Evolutionary conservation across 1,140 invertebrate genomes (phyloP).

Genomic region (Camponotus vicinus): DNA sequence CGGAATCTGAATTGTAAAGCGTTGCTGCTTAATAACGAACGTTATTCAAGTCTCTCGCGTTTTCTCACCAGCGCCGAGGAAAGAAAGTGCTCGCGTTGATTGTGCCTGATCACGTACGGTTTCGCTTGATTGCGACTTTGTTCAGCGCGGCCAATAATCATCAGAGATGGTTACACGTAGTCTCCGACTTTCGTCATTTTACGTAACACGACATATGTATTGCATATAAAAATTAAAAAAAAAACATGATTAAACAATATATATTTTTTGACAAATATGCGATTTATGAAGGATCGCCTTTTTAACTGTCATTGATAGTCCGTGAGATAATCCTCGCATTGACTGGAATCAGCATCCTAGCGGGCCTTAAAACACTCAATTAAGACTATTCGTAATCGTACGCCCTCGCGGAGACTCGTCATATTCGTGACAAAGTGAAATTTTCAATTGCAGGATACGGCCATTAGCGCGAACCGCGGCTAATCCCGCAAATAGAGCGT

Average conservation of each 20-base stretch:
- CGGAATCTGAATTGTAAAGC: constrained; percentile 57
- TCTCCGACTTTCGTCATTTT: neutral
- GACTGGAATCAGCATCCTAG: constrained; percentile 14
- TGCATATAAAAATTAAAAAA: neutral
- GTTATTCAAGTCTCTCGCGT: constrained; percentile 41
- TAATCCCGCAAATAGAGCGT: constrained; percentile 75
- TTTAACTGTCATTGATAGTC: neutral
- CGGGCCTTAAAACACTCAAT: constrained; percentile 60
- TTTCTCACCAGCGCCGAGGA: constrained; percentile 7
- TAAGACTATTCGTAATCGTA: constrained; percentile 63
- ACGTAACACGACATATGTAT: neutral
- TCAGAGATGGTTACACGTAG: neutral
- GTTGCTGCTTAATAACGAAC: constrained; percentile 40
- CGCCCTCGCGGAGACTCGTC: constrained; percentile 74
- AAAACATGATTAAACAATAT: neutral
- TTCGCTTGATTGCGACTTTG: constrained; percentile 16
- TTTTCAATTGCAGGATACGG: constrained; percentile 77
- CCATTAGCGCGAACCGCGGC: constrained; percentile 72
- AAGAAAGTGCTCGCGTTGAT: constrained; percentile 38
- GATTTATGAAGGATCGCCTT: neutral
- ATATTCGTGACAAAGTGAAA: constrained; percentile 75
- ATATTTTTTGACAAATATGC: neutral
- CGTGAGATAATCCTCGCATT: neutral
- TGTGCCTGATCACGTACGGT: constrained; percentile 25
- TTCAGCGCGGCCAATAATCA: neutral